Percentiles rank a stretch among this genome's conserved stretches.
These are phyloP conservation scores for Trichoplusia ni DNA, from an alignment of 1,140 invertebrate species.

Conservation along the genomic window DNA sequence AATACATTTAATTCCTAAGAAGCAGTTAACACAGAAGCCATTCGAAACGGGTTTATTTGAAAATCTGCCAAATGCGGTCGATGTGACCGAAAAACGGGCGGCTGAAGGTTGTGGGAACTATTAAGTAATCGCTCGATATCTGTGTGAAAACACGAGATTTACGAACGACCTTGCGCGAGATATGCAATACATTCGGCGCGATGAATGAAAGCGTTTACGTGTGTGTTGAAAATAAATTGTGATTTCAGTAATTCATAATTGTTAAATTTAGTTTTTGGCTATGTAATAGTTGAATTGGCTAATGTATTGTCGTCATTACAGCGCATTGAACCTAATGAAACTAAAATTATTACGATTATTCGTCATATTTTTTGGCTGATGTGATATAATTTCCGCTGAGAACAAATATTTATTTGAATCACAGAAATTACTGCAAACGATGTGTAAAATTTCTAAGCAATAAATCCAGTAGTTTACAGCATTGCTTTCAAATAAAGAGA, in stretches of 20 bases:
- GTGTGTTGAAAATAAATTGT: constrained; percentile 12
- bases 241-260: constrained; percentile 15
- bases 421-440: no score
- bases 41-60: constrained; percentile 31
- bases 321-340: no score
- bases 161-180: constrained; percentile 15
- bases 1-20: background rate
- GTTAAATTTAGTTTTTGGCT: constrained; percentile 6
- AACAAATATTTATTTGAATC: no score
- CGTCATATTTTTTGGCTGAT: no score
- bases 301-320: background rate
- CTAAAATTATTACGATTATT: no score
- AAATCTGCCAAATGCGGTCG: constrained; percentile 32
- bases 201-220: constrained; percentile 26
- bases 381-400: no score
- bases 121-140: constrained; percentile 29
- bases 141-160: constrained; percentile 14
- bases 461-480: no score
- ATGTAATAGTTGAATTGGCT: background rate
- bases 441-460: no score
- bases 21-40: background rate
- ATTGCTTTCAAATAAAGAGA: no score
- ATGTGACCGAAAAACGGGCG: constrained; percentile 30
- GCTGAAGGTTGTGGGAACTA: constrained; percentile 28
- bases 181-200: constrained; percentile 12